phyloP scores from a whole-genome alignment of 2,888 invertebrate species.

The Autographa pulchrina region DNA sequence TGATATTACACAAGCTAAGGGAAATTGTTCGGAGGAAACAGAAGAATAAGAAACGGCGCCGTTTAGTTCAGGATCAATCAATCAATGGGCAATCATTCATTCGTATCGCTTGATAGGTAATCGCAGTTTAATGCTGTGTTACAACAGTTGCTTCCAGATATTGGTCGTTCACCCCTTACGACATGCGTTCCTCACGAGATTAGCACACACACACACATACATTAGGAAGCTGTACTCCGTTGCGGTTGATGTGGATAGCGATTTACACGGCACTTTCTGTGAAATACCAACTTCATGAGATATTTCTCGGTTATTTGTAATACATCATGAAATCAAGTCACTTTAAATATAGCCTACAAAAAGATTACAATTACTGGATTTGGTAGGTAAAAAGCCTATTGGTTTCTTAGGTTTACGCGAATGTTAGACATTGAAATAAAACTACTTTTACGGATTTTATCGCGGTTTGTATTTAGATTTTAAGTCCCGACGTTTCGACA shows the following conservation, averaged over 20 bases:
- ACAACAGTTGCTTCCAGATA: constrained; percentile 8
- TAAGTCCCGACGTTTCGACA: no score
- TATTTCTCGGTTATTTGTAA: neutral
- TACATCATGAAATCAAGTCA: no score
- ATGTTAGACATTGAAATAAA: no score
- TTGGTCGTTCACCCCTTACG: constrained; percentile 7
- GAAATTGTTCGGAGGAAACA: neutral
- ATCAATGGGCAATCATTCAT: constrained; percentile 3
- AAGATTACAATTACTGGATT: neutral
- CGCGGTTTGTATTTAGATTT: no score
- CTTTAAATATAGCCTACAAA: neutral
- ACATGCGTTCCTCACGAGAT: constrained; percentile 3
- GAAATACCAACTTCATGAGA: neutral
- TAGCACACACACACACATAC: neutral
- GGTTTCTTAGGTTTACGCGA: no score
- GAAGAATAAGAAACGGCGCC: neutral
- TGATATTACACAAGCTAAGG: neutral
- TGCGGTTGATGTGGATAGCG: neutral
- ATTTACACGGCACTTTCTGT: neutral
- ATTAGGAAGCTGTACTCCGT: neutral
- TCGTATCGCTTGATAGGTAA: constrained; percentile 1
- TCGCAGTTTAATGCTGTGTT: neutral
- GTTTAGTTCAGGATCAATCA: constrained; percentile 5
- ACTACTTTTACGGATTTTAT: no score
- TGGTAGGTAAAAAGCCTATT: no score